Evolutionary conservation across 2,888 invertebrate genomes (phyloP).

Genomic region (Agapetus fuscipes): DNA sequence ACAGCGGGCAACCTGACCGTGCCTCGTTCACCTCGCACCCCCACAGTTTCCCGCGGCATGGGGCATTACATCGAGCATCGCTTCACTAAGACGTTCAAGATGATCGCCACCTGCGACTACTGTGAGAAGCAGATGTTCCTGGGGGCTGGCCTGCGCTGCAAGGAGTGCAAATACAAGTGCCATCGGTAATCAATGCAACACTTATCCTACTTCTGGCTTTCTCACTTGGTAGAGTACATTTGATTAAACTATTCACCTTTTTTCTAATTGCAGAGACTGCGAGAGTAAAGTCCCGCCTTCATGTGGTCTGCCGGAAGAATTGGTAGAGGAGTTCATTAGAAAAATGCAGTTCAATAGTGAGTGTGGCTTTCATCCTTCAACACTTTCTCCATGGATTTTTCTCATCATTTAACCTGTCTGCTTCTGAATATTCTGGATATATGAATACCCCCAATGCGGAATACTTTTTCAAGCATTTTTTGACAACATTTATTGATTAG

Average conservation of each 20-base stretch:
- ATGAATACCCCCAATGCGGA: too few species aligned
- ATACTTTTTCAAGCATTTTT: too few species aligned
- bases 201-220: too few species aligned
- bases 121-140: conserved; percentile 85
- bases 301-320: conserved; percentile 81
- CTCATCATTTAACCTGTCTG: too few species aligned
- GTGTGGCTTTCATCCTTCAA: conserved; percentile 11
- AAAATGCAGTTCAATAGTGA: conserved; percentile 56
- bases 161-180: conserved; percentile 89
- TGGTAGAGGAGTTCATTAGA: conserved; percentile 73
- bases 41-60: conserved; percentile 68
- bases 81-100: conserved; percentile 80
- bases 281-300: conserved; percentile 86
- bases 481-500: too few species aligned
- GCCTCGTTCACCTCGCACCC: conserved; percentile 63
- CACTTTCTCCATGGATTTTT: too few species aligned
- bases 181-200: conserved; percentile 40
- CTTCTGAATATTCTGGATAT: too few species aligned
- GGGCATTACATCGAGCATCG: conserved; percentile 85
- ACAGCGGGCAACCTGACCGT: conserved; percentile 27
- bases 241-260: too few species aligned
- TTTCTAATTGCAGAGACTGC: conserved; percentile 68
- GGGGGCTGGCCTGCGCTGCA: conserved; percentile 77
- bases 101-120: conserved; percentile 82
- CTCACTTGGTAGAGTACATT: too few species aligned